Base-by-base conservation (phyloP, 2,113 vertebrate species). In the Upupa epops region DNA sequence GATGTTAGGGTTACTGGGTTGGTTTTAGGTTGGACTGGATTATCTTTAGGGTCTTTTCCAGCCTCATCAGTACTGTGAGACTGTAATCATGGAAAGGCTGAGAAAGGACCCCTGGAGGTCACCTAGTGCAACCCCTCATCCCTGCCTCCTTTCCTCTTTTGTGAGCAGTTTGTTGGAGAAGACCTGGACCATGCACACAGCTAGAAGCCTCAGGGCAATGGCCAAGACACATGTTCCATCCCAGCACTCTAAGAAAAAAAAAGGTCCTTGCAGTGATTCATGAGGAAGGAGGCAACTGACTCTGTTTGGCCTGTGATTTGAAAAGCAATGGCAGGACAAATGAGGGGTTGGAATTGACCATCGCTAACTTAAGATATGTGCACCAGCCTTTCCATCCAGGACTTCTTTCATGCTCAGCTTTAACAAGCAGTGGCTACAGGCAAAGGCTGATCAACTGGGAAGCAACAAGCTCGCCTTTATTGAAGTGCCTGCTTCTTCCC, bases 301-400 rank as follows among this genome's bases (percentile, higher is more conserved):
- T 58, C 36, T 46, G 28, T n/a, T 46, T 49, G 52, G 19, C 10
- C 17, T 4, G 1, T 46, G 54, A 69, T 34, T 90, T 68, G 61
- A 65, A 16, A 28, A 54, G 34, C 16, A 83, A 17, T 31, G 65
- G 24, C 12, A 31, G 59, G 32, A 56, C 26, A 92, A 58, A 20
- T 6, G 17, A 32, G 21, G 32, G 16, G 29, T 34, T 82, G 61
- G 40, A 82, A 84, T 65, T 40, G 46, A 40, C 18, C 29, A 52
- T 65, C 46, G 64, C 26, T 64, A 49, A 24, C 40, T 75, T 64
- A 86, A 69, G 76, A 22, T 6, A 2, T 36, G 34, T 25, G 17
- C 4, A 2, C 17, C 66, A 78, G 5, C 13, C 59, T 64, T 31
- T 56, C 48, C 75, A 25, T 10, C 9, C 0, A 0, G 15, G 25